Evolutionary conservation across 2,797 vertebrate species (phyloP).

Genomic region (Anguilla anguilla): DNA sequence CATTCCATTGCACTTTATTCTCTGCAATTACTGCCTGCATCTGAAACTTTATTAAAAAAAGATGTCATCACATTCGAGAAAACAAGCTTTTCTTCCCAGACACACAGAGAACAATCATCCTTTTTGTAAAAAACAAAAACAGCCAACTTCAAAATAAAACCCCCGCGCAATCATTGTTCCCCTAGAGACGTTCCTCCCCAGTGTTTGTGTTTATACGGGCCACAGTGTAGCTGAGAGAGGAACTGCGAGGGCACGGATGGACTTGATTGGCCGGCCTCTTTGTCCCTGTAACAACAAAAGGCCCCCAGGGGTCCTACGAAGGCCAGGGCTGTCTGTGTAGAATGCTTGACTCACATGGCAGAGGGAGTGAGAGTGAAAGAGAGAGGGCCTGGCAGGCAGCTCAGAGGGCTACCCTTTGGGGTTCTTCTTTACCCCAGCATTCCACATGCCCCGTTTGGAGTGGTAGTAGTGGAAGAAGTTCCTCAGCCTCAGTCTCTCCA

Average conservation of each 20-base stretch:
- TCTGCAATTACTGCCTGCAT: not conserved
- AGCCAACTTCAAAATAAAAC: conserved; percentile 7
- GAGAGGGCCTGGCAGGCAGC: conserved; percentile 15
- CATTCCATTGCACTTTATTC: conserved; percentile 1
- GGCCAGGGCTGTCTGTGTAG: conserved; percentile 9
- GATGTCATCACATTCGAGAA: conserved; percentile 3
- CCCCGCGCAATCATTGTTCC: not conserved
- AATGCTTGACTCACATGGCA: not conserved
- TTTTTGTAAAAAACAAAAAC: not conserved
- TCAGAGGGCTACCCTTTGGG: conserved; percentile 71
- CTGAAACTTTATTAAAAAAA: conserved; percentile 7
- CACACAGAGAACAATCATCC: conserved; percentile 2
- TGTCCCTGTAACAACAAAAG: conserved; percentile 50
- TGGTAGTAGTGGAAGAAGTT: conserved; percentile 98
- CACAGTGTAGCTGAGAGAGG: not conserved
- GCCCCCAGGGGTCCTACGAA: conserved; percentile 53
- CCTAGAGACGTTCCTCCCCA: not conserved
- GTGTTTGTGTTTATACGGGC: not conserved
- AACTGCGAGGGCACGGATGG: not conserved
- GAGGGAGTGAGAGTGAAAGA: not conserved
- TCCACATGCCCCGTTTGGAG: conserved; percentile 98
- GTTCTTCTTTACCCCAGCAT: conserved; percentile 81
- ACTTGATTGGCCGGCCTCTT: not conserved
- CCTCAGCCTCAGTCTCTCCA: conserved; percentile 88
- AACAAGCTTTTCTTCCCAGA: not conserved